Evolutionary conservation across 2,888 invertebrate genomes (phyloP).

Genomic region (Athrips mouffetella): DNA sequence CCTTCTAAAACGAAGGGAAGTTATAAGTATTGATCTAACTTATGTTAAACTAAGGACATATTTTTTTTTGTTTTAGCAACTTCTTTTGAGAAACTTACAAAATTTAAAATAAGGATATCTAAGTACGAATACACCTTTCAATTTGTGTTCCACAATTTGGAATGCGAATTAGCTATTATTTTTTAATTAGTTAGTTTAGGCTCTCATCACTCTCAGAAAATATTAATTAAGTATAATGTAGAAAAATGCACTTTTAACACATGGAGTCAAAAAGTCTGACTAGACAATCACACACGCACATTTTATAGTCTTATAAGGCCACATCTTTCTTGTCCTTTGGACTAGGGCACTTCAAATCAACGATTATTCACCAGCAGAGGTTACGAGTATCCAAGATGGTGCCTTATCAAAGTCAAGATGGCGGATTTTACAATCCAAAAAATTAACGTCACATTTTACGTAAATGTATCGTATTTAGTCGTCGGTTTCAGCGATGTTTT

Average conservation of each 20-base stretch:
- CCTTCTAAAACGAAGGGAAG: conserved; percentile 69
- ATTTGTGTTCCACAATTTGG: conserved; percentile 21
- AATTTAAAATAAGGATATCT: conserved; percentile 4
- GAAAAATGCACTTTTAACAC: conserved; percentile 48
- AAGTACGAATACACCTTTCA: conserved; percentile 28
- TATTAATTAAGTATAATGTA: conserved; percentile 19
- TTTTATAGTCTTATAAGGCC: conserved; percentile 27
- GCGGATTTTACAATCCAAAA: conserved; percentile 19
- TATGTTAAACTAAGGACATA: not conserved
- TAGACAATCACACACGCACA: conserved; percentile 65
- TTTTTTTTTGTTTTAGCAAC: conserved; percentile 2
- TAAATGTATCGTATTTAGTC: conserved; percentile 21
- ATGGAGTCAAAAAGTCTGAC: conserved; percentile 48
- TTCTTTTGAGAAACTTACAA: conserved; percentile 6
- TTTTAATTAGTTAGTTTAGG: conserved; percentile 10
- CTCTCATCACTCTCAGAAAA: conserved; percentile 11
- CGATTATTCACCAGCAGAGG: not conserved
- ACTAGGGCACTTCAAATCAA: conserved; percentile 11
- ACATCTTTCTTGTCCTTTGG: conserved; percentile 15
- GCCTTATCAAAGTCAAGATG: conserved; percentile 2
- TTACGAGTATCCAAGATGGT: not conserved
- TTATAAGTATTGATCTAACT: not conserved
- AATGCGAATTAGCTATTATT: conserved; percentile 23
- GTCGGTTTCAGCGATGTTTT: conserved; percentile 31
- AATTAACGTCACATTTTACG: conserved; percentile 6